Percentiles rank a stretch among this genome's conserved stretches.
Conservation (phyloP, 2,888 invertebrate species). For the Hydrotaea cyrtoneurina region DNA sequence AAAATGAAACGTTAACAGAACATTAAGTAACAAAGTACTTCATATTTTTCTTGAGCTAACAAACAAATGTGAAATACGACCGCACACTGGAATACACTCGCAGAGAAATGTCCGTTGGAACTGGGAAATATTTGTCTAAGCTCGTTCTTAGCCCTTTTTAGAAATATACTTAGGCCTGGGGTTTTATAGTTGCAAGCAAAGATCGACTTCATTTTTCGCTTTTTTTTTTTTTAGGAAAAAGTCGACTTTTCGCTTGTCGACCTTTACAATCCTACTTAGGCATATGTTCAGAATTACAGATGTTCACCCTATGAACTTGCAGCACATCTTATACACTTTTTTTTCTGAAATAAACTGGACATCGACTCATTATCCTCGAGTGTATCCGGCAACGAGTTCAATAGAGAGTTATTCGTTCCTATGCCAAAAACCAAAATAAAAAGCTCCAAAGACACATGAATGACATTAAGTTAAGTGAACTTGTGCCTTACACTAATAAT, state of each 20-base stretch:
- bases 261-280: too few relatives aligned
- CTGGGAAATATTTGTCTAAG: not conserved
- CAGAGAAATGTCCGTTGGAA: not conserved
- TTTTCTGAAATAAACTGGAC: too few relatives aligned
- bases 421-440: conserved; percentile 20
- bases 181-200: too few relatives aligned
- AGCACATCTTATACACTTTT: too few relatives aligned
- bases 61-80: conserved; percentile 3
- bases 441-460: conserved; percentile 29
- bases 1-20: conserved; percentile 55
- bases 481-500: conserved; percentile 21
- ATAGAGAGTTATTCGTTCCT: not conserved
- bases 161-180: too few relatives aligned
- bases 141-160: too few relatives aligned
- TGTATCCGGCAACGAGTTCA: not conserved
- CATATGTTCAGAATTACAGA: too few relatives aligned
- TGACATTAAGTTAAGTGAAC: conserved; percentile 42
- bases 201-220: too few relatives aligned
- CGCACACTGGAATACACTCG: not conserved
- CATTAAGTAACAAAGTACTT: conserved; percentile 61
- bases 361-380: not conserved
- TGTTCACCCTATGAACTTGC: too few relatives aligned
- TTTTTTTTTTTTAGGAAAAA: too few relatives aligned
- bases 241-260: too few relatives aligned
- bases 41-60: conserved; percentile 31